Conservation (phyloP, 1,140 invertebrate species). For the Pantala flavescens region DNA sequence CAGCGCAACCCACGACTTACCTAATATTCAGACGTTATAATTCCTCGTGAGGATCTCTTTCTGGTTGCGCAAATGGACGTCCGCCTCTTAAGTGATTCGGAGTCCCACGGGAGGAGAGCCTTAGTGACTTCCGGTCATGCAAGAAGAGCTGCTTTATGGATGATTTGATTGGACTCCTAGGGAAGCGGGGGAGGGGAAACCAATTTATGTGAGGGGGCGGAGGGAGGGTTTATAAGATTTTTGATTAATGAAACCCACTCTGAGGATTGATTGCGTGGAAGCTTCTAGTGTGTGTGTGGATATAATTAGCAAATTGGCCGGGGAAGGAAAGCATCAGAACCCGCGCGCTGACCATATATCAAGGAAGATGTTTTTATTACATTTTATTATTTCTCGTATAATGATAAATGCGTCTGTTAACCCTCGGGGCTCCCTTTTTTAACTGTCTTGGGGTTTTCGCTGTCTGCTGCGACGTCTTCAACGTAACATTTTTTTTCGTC, state of each 20-base stretch:
- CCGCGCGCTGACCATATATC: background rate
- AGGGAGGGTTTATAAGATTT: background rate
- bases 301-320: slow-evolving; percentile 9
- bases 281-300: background rate
- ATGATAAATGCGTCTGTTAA: slow-evolving; percentile 2
- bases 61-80: background rate
- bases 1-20: background rate
- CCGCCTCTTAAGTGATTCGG: slow-evolving; percentile 2
- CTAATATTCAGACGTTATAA: background rate
- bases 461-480: too few species aligned
- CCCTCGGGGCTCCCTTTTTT: background rate
- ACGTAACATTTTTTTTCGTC: too few species aligned
- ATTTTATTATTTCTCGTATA: background rate
- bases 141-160: slow-evolving; percentile 1
- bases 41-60: background rate
- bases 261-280: slow-evolving; percentile 4
- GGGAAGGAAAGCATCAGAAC: background rate
- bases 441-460: too few species aligned
- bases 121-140: slow-evolving; percentile 1
- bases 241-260: background rate
- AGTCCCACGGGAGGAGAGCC: background rate
- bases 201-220: background rate
- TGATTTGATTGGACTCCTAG: background rate
- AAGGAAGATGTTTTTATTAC: background rate
- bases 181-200: background rate